Evolutionary conservation across 2,888 invertebrate genomes (phyloP), one percentile per base, ranked within the genome.

Genomic region (Aethes cnicana): DNA sequence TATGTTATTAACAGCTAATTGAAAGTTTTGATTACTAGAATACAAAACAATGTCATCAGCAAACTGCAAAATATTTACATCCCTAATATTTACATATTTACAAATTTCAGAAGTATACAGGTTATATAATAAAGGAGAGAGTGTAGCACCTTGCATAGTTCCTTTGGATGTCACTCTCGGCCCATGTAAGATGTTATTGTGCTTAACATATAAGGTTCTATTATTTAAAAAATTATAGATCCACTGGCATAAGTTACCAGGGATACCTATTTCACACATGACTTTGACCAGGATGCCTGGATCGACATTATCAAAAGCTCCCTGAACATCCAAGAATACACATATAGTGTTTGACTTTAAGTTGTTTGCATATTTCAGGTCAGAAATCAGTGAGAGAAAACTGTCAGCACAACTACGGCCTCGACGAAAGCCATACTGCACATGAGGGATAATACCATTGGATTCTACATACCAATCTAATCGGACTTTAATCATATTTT

Each of bases 91-190:
- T 44, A 47, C 26, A 47, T 28, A 47, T 18, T 47, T 25, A 28
- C 26, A 32, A 14, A 41, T 52, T 47, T 54, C 16, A 42, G 30
- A 43, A 3, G 47, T 50, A 23, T 57, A 57, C 9, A 59, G 32
- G 18, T 55, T 59, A n/a, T 43, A 55, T 4, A 61, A 6, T 8
- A 57, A 41, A n/a, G 58, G 58, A 4, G 54, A 57, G 4, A 58
- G 12, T 3, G 48, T 46, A 11, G 58, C 54, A 32, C 58, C 39
- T 9, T 39, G 39, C 39, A 39, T 39, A n/a, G 25, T 39, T n/a
- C 39, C 17, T 12, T 39, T 25, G n/a, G 9, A 25, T 4, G 21
- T 9, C 2, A 6, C 6, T 26, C 39, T 16, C 2, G 39, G n/a
- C 7, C 14, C 8, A 36, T 36, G 12, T 18, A 35, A 18, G 6